Percentiles rank a stretch among this genome's conserved stretches.
Evolutionary conservation across 1,140 invertebrate species (phyloP).

Genomic region (Delia radicum): DNA sequence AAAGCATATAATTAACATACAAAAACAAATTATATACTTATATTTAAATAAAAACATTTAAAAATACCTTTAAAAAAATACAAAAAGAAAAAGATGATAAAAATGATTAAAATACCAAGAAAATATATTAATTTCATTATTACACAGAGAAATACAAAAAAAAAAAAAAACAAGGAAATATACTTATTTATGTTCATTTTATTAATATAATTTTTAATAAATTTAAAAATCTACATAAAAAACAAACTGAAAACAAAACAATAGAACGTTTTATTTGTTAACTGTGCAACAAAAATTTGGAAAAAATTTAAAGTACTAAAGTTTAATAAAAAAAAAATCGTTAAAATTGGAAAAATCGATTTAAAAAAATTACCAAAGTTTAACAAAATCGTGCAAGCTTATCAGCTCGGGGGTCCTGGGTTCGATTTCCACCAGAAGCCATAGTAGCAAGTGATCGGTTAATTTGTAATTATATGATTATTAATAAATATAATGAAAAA

Average conservation of each 20-base stretch:
- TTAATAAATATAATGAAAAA: too few relatives aligned
- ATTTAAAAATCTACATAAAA: conserved; percentile 24
- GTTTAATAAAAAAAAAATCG: too few relatives aligned
- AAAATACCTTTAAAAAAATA: conserved; percentile 28
- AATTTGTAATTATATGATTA: too few relatives aligned
- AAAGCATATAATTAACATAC: background rate
- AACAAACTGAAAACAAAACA: conserved; percentile 18
- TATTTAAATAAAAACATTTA: conserved; percentile 33
- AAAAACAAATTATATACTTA: background rate
- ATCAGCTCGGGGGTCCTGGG: too few relatives aligned
- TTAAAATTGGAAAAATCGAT: too few relatives aligned
- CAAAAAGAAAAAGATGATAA: conserved; percentile 12
- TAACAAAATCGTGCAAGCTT: too few relatives aligned
- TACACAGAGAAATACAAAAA: background rate
- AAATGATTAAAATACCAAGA: background rate
- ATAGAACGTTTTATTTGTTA: background rate
- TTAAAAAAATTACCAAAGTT: too few relatives aligned
- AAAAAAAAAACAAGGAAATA: conserved; percentile 15
- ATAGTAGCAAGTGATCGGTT: too few relatives aligned
- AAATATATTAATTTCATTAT: background rate
- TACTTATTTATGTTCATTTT: conserved; percentile 24
- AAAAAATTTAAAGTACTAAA: too few relatives aligned
- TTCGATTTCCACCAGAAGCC: too few relatives aligned
- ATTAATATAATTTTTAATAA: conserved; percentile 24
- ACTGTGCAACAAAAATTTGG: too few relatives aligned